Conservation (phyloP, 2,888 invertebrate species). For the Oxytorus armatus region DNA sequence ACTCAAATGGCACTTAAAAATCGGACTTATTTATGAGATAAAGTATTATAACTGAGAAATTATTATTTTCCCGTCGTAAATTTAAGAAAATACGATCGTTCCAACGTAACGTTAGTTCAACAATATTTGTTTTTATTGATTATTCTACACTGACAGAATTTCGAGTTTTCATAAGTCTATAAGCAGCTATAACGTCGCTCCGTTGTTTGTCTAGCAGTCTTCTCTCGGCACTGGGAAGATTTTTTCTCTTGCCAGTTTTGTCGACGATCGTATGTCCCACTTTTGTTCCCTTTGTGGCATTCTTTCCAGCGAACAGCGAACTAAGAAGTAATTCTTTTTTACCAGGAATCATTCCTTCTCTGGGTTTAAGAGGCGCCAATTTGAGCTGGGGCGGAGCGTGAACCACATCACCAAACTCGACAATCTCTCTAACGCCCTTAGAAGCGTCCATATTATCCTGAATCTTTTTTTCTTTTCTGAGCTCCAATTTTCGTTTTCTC, state of each 20-base stretch:
- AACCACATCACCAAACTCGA: constrained; percentile 91
- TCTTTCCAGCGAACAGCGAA: constrained; percentile 82
- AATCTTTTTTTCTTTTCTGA: constrained; percentile 84
- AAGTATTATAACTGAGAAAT: no score
- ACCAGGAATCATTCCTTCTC: constrained; percentile 86
- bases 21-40: not conserved
- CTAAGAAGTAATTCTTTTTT: constrained; percentile 88
- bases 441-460: constrained; percentile 84
- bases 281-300: constrained; percentile 45
- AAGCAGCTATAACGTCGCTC: constrained; percentile 86
- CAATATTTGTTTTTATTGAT: constrained; percentile 20
- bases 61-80: no score
- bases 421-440: constrained; percentile 86
- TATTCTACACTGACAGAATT: constrained; percentile 49
- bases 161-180: constrained; percentile 85
- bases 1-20: not conserved
- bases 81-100: constrained; percentile 14
- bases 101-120: not conserved
- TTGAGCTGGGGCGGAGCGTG: constrained; percentile 90
- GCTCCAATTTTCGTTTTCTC: constrained; percentile 85
- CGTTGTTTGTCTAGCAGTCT: constrained; percentile 87
- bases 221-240: constrained; percentile 86
- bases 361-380: constrained; percentile 85
- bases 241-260: constrained; percentile 87
- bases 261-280: constrained; percentile 76